phyloP scores from a whole-genome alignment of 2,113 vertebrate species.

The Tursiops truncatus region DNA sequence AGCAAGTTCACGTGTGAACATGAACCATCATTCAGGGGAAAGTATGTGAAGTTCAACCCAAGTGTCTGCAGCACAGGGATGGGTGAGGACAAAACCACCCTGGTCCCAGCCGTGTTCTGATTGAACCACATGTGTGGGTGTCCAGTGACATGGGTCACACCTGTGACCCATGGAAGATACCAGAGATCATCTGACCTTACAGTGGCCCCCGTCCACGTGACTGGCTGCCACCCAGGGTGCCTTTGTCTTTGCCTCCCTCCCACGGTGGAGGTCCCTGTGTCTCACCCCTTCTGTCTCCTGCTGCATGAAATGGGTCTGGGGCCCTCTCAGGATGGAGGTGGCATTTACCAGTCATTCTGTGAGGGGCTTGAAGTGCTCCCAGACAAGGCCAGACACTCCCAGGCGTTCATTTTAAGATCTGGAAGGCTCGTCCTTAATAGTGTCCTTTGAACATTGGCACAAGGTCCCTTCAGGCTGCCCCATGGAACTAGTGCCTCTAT shows the following conservation, averaged over 20 bases:
- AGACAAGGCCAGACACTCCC: neutral
- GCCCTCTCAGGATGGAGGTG: neutral
- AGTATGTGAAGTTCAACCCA: neutral
- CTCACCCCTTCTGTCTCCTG: neutral
- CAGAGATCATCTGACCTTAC: neutral
- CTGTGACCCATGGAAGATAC: neutral
- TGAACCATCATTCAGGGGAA: neutral
- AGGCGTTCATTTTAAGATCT: neutral
- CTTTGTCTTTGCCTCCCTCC: no score
- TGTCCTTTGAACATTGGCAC: neutral
- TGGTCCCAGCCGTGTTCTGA: conserved; percentile 4
- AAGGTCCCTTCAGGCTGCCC: neutral
- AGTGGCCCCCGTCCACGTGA: neutral
- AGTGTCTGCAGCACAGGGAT: neutral
- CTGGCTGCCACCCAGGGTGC: neutral
- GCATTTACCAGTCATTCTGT: neutral
- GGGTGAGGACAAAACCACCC: neutral
- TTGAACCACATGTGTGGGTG: conserved; percentile 60
- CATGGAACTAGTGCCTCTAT: fast-evolving
- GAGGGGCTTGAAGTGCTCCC: neutral
- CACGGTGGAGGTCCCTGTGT: fast-evolving
- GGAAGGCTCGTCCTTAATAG: neutral
- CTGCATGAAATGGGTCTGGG: fast-evolving
- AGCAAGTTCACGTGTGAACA: neutral
- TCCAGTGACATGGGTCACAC: conserved; percentile 45